Evolutionary conservation across 1,140 invertebrate species (phyloP), one percentile per base, ranked within the genome.

Genomic region (Reticulitermes speratus): DNA sequence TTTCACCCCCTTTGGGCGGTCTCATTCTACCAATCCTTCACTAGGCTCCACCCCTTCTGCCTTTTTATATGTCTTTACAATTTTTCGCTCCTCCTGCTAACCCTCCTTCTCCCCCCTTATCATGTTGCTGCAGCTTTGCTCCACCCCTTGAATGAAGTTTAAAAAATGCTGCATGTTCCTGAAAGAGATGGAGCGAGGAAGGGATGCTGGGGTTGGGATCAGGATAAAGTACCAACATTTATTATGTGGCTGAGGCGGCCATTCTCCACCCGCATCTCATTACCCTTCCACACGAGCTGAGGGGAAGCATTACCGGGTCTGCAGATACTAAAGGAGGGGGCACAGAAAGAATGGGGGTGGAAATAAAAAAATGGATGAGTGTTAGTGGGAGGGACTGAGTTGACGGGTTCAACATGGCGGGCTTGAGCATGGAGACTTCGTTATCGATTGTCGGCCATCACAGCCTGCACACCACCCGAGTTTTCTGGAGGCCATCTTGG

Each of bases 1-100:
- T 45, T 86, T 21, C n/a, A n/a, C 8, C 75, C 45, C 69, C 32
- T 48, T n/a, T 65, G 65, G 85, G 55, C 55, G 65, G 48, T 25
- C 7, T 44, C n/a, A 30, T 44, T 75, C n/a, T 44, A 52, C 55
- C 25, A 38, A 82, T 52, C 38, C 44, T 75, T 82, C 85, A 86
- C 44, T 75, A 82, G 25, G 85, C 75, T 48, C 69, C 85, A 45
- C 85, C 85, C n/a, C 23, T 30, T 25, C 38, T 45, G 55, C 65
- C 32, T 86, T 86, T 86, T 86, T 86, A 82, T 86, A 84, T 84
- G 83, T 52, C 52, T 52, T 84, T 84, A 52, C 44, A 84, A 84
- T 84, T 84, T 84, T 84, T 84, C 83, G 83, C 83, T 32, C 83
- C 83, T 84, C 65, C 65, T 75, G 25, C n/a, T 75, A n/a, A n/a